A percentile compares a stretch with the other conserved stretches of the same genome.
Conservation (phyloP, 2,888 invertebrate genomes). For the Hesperia comma region DNA sequence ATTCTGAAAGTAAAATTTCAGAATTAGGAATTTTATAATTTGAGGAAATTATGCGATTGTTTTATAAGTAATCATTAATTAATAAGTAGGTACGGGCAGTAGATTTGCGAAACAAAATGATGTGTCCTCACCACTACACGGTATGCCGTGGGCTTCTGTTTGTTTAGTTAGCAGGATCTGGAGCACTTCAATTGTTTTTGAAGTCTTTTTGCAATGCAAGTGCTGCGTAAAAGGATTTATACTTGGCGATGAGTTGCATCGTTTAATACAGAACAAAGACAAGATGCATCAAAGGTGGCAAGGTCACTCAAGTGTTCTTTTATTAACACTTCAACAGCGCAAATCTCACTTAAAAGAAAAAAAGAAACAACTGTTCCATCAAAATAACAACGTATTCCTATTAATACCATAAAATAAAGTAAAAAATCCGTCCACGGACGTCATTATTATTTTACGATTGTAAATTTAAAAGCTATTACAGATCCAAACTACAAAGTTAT, state of each 20-base stretch:
- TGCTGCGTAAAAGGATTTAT: slow-evolving; percentile 12
- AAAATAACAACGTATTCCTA: too few species aligned
- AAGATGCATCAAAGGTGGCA: not conserved
- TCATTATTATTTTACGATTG: slow-evolving; percentile 19
- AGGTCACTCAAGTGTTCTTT: not conserved
- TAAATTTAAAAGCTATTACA: slow-evolving; percentile 25
- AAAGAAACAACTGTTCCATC: too few species aligned
- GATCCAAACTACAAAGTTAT: slow-evolving; percentile 20
- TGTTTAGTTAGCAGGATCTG: slow-evolving; percentile 21
- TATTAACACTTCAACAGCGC: not conserved
- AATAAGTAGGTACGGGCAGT: too few species aligned
- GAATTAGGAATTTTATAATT: too few species aligned
- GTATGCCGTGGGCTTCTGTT: slow-evolving; percentile 3
- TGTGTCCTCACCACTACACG: not conserved
- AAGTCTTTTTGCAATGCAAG: slow-evolving; percentile 16
- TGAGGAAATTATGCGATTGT: too few species aligned
- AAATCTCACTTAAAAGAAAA: not conserved
- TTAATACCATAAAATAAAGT: too few species aligned
- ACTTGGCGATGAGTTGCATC: not conserved
- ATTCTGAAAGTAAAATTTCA: too few species aligned
- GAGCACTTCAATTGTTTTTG: slow-evolving; percentile 17
- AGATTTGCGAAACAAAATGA: not conserved
- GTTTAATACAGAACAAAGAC: slow-evolving; percentile 11
- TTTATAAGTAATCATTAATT: too few species aligned
- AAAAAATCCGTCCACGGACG: not conserved